These are phyloP conservation scores for Diphyllodes magnificus DNA, from an alignment of 2,113 vertebrate genomes.

Conservation along the genomic window DNA sequence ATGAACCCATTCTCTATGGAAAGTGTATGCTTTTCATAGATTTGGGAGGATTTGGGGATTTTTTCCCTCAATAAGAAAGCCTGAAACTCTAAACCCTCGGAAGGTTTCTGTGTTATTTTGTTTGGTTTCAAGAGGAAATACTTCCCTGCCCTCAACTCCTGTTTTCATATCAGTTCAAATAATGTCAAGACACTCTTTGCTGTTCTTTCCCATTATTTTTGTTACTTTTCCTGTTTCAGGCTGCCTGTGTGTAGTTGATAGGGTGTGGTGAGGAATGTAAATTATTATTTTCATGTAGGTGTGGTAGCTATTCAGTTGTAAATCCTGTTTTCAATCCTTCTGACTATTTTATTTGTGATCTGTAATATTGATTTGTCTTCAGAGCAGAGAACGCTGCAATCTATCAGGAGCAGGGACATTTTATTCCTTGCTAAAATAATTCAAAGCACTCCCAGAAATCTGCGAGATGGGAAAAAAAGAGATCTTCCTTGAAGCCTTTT, in stretches of 20 bases:
- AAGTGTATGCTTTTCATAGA: constrained; percentile 41
- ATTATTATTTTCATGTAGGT: constrained; percentile 60
- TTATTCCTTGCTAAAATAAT: constrained; percentile 25
- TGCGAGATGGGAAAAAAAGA: not conserved
- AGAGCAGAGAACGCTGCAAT: not conserved
- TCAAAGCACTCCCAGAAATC: constrained; percentile 21
- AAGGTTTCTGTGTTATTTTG: constrained; percentile 19
- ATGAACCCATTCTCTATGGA: constrained; percentile 35
- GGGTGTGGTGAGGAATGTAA: constrained; percentile 62
- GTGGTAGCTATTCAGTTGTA: constrained; percentile 58
- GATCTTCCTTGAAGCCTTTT: not conserved
- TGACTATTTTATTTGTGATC: constrained; percentile 58
- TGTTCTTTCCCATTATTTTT: constrained; percentile 57
- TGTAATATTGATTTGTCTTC: constrained; percentile 54
- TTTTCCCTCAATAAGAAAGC: constrained; percentile 10
- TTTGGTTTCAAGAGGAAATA: constrained; percentile 57
- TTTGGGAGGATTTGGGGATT: constrained; percentile 34
- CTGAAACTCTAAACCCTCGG: constrained; percentile 24
- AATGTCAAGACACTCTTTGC: constrained; percentile 21
- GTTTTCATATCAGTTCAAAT: constrained; percentile 57
- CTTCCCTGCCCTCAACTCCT: constrained; percentile 45
- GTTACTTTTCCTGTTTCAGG: constrained; percentile 48
- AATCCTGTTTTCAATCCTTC: constrained; percentile 59
- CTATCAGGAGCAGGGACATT: constrained; percentile 23
- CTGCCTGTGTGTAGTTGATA: constrained; percentile 21